Percentiles rank a stretch among this genome's conserved stretches.
These are phyloP conservation scores for Lepidochrysops patricia DNA, from an alignment of 2,888 invertebrate genomes.

Conservation along the genomic window DNA sequence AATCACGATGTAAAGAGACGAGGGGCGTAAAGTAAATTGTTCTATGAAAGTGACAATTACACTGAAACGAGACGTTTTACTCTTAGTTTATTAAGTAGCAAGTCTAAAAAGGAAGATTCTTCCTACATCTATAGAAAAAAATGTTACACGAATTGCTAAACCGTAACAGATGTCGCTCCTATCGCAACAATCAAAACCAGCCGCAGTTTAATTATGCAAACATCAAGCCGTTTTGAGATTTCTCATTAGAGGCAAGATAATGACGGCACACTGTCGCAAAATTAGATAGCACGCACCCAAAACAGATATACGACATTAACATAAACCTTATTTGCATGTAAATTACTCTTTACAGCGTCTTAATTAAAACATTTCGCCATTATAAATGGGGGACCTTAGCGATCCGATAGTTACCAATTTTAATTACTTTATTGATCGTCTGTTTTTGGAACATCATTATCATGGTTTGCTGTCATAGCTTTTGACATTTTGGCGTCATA, in stretches of 20 bases:
- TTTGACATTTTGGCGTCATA: too few relatives aligned
- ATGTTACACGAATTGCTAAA: conserved; percentile 16
- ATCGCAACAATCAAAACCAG: conserved; percentile 69
- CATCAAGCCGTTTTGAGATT: conserved; percentile 74
- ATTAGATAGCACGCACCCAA: conserved; percentile 74
- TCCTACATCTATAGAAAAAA: too few relatives aligned
- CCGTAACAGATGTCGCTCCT: conserved; percentile 46
- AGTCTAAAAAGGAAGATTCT: too few relatives aligned
- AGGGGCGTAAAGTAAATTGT: too few relatives aligned
- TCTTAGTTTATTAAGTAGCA: too few relatives aligned
- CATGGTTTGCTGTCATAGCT: too few relatives aligned
- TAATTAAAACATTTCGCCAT: conserved; percentile 77
- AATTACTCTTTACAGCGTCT: conserved; percentile 77
- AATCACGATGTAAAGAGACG: too few relatives aligned
- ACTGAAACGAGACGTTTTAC: too few relatives aligned
- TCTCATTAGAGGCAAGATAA: conserved; percentile 75
- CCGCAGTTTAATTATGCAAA: conserved; percentile 74
- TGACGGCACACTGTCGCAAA: conserved; percentile 74
- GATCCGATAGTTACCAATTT: conserved; percentile 9
- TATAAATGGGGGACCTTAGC: conserved; percentile 68
- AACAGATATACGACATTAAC: conserved; percentile 76
- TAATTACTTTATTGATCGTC: conserved; percentile 7
- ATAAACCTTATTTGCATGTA: conserved; percentile 77
- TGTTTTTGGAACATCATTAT: neutral
- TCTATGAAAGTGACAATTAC: too few relatives aligned